phyloP scores from a whole-genome alignment of 2,113 vertebrate genomes.

The Sylvilagus bachmani region DNA sequence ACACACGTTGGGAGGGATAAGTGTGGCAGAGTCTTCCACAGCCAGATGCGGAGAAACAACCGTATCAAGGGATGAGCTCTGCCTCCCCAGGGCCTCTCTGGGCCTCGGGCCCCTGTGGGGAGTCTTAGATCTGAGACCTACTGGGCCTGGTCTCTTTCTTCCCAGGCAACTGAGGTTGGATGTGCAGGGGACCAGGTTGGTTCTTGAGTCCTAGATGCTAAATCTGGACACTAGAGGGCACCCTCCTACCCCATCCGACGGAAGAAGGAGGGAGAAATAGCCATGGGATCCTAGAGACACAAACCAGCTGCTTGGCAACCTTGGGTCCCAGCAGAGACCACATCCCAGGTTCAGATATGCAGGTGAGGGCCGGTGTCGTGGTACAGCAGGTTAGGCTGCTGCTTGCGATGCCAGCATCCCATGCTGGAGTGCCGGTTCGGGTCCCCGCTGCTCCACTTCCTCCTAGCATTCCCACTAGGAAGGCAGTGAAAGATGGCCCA shows the following conservation, averaged over 20 bases:
- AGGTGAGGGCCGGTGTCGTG: no score
- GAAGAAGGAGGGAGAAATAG: background rate
- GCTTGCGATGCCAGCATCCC: no score
- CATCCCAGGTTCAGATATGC: background rate
- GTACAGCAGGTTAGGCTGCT: no score
- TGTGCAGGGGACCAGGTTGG: background rate
- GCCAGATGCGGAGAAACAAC: background rate
- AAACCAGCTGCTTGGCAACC: background rate
- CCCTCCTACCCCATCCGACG: constrained; percentile 24
- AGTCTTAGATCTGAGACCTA: background rate
- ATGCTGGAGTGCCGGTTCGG: no score
- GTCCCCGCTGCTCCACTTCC: no score
- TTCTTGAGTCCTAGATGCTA: constrained; percentile 66
- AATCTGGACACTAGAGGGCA: constrained; percentile 79
- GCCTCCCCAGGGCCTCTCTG: background rate
- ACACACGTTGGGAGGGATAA: background rate
- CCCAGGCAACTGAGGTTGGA: background rate
- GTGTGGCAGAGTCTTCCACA: background rate
- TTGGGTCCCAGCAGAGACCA: background rate
- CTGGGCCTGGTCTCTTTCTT: background rate
- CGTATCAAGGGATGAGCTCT: background rate
- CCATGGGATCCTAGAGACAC: background rate
- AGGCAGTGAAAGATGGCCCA: no score
- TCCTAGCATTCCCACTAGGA: no score
- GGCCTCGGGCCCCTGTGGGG: background rate